Percentiles rank a stretch among this genome's conserved stretches.
Conservation (phyloP, 2,797 vertebrate genomes). For the Oryzias sinensis region DNA sequence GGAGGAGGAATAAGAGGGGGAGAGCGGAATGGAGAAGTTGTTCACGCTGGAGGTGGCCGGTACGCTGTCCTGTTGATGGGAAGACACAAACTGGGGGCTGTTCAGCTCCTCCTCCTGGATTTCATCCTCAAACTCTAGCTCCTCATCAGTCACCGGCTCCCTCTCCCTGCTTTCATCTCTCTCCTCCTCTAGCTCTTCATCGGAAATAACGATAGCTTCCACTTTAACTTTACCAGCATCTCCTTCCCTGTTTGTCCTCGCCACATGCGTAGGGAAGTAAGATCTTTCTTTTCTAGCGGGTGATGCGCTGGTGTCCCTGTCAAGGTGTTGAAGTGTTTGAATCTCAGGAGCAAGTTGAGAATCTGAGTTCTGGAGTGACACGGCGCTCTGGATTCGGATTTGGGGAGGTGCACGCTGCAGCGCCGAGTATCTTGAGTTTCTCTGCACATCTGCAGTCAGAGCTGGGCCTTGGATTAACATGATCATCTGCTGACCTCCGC, state of each 20-base stretch:
- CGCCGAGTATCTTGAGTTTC: slow-evolving; percentile 6
- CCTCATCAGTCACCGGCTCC: slow-evolving; percentile 53
- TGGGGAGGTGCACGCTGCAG: slow-evolving; percentile 30
- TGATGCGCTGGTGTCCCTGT: slow-evolving; percentile 2
- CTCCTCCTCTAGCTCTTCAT: slow-evolving; percentile 84
- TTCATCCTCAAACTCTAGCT: slow-evolving; percentile 71
- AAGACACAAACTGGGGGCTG: slow-evolving; percentile 72
- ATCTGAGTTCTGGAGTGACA: slow-evolving; percentile 43
- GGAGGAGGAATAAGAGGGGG: slow-evolving; percentile 75
- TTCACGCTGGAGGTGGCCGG: slow-evolving; percentile 73
- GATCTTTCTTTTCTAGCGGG: slow-evolving; percentile 10
- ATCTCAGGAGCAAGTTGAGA: slow-evolving; percentile 25
- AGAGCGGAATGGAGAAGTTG: slow-evolving; percentile 72
- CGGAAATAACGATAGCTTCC: slow-evolving; percentile 92
- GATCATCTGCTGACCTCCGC: slow-evolving; percentile 39
- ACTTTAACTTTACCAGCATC: slow-evolving; percentile 81
- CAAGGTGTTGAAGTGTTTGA: slow-evolving; percentile 2
- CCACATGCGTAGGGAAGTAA: slow-evolving; percentile 1
- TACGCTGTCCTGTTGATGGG: slow-evolving; percentile 73
- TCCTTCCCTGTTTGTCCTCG: slow-evolving; percentile 23
- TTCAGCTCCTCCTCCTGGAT: slow-evolving; percentile 75
- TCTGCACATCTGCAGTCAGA: slow-evolving; percentile 35
- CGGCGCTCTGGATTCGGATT: slow-evolving; percentile 55
- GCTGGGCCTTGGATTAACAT: slow-evolving; percentile 41
- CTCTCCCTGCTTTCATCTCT: slow-evolving; percentile 48